Base-by-base conservation (phyloP, 2,797 vertebrate genomes). In the Rhabdomys pumilio region DNA sequence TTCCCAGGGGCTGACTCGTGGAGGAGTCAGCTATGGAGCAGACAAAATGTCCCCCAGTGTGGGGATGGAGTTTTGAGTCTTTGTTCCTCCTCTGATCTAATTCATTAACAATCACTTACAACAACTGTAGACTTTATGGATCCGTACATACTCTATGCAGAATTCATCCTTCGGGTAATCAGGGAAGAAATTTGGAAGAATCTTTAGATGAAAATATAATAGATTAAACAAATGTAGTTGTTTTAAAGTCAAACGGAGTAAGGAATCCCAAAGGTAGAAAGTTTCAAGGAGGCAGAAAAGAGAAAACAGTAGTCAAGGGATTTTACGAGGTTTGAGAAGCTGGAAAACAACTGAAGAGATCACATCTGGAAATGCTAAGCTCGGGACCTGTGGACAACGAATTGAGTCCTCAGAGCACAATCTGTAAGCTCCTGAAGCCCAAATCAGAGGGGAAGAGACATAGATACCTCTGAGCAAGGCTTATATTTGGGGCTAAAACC, bases 231-330 rank as follows among this genome's bases (percentile, higher is more conserved):
- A 91, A 55, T 31, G 61, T 41, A 57, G 0, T 67, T 59, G 29
- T 88, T 94, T 91, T 91, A 29, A 90, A 89, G 13, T 81, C 63
- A 91, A 77, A 72, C 26, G 47, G 20, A 81, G 26, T n/a, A 73
- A 93, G 80, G 34, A 65, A 87, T 6, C 8, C 8, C 26, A 88
- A 95, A 84, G 12, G 61, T 61, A 22, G 88, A 89, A 95, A 87
- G 47, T 20, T 47, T 26, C 38, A 41, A 84, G 31, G 14, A 72
- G 8, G 15, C 2, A 24, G 38, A 73, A 59, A 79, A 67, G 34
- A 65, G 50, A 61, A 26, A 76, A 76, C 0, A 57, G 57, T 3
- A 6, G 2, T 31, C 38, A 17, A 85, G 47, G 55, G 44, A 11
- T 72, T 24, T 20, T 19, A 47, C 2, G 26, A 34, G 41, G 10